Evolutionary conservation across 2,113 vertebrate species (phyloP).

Genomic region (Clarias macrocephalus): DNA sequence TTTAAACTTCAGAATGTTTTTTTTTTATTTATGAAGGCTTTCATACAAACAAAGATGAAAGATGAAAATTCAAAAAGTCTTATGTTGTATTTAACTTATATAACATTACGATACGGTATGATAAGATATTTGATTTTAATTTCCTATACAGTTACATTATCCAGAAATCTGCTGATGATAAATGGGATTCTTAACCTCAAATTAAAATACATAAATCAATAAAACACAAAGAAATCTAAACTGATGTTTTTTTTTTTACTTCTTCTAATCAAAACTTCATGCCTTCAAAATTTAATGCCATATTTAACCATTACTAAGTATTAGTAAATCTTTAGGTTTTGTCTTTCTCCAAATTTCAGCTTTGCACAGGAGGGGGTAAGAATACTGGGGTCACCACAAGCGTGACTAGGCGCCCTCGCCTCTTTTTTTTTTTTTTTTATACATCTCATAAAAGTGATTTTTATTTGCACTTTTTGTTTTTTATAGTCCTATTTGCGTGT

Average conservation of each 20-base stretch:
- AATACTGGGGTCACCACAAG: conserved; percentile 55
- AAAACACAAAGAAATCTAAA: too few relatives aligned
- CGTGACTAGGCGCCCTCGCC: conserved; percentile 61
- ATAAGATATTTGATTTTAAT: not conserved
- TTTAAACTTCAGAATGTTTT: not conserved
- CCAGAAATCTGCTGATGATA: not conserved
- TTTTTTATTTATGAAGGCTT: not conserved
- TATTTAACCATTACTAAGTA: conserved; percentile 1
- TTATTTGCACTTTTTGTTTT: conserved; percentile 71
- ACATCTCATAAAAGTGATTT: conserved; percentile 70
- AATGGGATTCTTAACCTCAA: not conserved
- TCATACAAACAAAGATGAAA: not conserved
- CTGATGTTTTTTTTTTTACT: not conserved
- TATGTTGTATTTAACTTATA: not conserved
- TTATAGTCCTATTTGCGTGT: conserved; percentile 59
- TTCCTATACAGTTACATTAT: not conserved
- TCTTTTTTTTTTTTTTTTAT: conserved; percentile 52
- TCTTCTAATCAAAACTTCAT: not conserved
- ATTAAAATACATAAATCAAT: too few relatives aligned
- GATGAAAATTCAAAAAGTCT: not conserved
- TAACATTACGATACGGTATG: not conserved
- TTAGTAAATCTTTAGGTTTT: not conserved
- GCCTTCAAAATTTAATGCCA: not conserved
- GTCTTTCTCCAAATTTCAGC: conserved; percentile 29
- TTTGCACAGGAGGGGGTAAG: conserved; percentile 20